Evolutionary conservation across 2,888 invertebrate species (phyloP), one percentile per base, ranked within the genome.

Genomic region (Zygogramma bicolorata): DNA sequence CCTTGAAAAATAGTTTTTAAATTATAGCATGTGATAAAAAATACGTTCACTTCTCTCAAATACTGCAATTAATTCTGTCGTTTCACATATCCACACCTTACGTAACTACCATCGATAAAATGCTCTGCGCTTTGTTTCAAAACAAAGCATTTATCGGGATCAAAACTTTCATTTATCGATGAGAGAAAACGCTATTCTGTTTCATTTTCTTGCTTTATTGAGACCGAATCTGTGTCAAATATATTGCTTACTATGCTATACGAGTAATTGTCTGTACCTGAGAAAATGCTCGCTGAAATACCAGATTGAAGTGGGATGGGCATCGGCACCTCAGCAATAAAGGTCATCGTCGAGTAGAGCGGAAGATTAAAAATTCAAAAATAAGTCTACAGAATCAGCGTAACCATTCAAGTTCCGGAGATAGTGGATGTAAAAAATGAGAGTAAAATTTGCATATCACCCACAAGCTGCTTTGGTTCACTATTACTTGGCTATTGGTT

Each of bases 171-270:
- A n/a, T 53, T 53, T 53, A 10, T 53, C n/a, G 53, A 25, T 27
- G 27, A 27, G 8, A 25, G 53, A 53, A 53, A 27, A 53, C 53
- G 13, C n/a, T 1, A 25, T 22, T 25, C 53, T n/a, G 27, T 25
- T 27, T 53, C 7, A 46, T 46, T 53, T 27, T 53, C 22, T 53
- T 53, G n/a, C 27, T 53, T 25, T 18, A n/a, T 42, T 25, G 13
- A n/a, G n/a, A 25, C 13, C 13, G 4, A 53, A 53, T 53, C 53
- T 53, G 53, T 53, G 53, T 53, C 53, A 27, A 53, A 53, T 53
- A 27, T 4, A 25, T 2, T 53, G n/a, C 13, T 53, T 6, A 53
- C 25, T 53, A n/a, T 53, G 27, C 27, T 4, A 18, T 5, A n/a
- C 42, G 18, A 5, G 42, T 42, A 18, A 34, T 42, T 42, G 18